Base-by-base conservation (phyloP, 2,888 invertebrate species). In the Eupithecia pulchellata region DNA sequence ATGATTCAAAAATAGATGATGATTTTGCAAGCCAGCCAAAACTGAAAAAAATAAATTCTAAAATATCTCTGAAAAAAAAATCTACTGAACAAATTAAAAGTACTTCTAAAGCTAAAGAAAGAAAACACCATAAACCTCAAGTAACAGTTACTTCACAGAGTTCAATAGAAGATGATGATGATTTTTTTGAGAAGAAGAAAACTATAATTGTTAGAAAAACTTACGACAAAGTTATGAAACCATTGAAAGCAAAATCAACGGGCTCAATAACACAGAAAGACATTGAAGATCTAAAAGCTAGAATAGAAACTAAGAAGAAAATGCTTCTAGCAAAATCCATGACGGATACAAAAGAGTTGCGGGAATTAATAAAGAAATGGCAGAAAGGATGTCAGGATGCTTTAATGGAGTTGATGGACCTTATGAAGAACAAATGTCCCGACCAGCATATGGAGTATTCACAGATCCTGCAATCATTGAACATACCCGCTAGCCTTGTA, bases 341-440 rank as follows among this genome's bases (percentile, higher is more conserved):
- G 72, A 87, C 90, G 64, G 94, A 95, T 52, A 90, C 92, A 0
- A 90, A 90, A 73, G 95, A 95, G 79, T 78, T 95, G 8, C 82
- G 91, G 71, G 83, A 75, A 52, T 84, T 94, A 32, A 95, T 95
- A 34, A 90, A 92, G 70, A 95, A 91, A 77, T 95, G 95, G 95
- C 93, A 94, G 76, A 90, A 86, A 67, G 95, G 94, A 1, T 95
- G 95, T 74, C 94, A 95, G 75, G 89, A 90, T 77, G 95, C 95
- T 0, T 80, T 95, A 25, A 86, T 89, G 71, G 93, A 95, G 69
- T 84, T 95, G 17, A 88, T 95, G 80, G 90, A 90, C 47, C 75
- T 93, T 47, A 91, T 95, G 87, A 89, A 88, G 71, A 85, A 79
- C 1, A 92, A 92, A 66, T 86, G 89, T 74, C 89, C 90, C 0